A percentile compares a stretch with the other conserved stretches of the same genome.
Evolutionary conservation across 2,888 invertebrate genomes (phyloP).

Genomic region (Kuschelorhynchus macadamiae): DNA sequence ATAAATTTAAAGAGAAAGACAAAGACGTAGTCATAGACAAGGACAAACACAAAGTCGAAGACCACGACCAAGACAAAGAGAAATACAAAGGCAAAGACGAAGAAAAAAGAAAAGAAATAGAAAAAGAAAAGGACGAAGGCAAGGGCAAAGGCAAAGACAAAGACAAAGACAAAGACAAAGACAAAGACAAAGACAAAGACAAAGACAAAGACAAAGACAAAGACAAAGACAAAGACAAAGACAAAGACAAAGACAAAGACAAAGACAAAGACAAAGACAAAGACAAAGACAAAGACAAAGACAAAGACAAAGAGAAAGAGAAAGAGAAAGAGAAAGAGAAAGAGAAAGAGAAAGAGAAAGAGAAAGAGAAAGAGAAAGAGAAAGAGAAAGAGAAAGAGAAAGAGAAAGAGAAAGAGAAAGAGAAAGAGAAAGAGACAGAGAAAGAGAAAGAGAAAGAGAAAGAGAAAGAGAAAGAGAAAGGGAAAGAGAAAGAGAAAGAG

Average conservation of each 20-base stretch:
- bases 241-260: conserved; percentile 61
- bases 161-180: conserved; percentile 63
- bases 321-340: conserved; percentile 53
- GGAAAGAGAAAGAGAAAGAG: conserved; percentile 61
- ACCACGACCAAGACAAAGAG: conserved; percentile 58
- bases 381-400: conserved; percentile 54
- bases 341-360: conserved; percentile 63
- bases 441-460: conserved; percentile 57
- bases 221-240: conserved; percentile 63
- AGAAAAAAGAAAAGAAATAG: conserved; percentile 63
- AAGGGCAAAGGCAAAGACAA: conserved; percentile 58
- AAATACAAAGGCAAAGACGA: conserved; percentile 62
- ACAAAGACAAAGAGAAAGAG: conserved; percentile 63
- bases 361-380: conserved; percentile 63
- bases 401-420: conserved; percentile 62
- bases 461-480: conserved; percentile 59
- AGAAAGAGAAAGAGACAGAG: conserved; percentile 63
- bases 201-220: conserved; percentile 59
- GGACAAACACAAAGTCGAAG: conserved; percentile 63
- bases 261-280: conserved; percentile 59
- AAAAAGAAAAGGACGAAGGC: conserved; percentile 59
- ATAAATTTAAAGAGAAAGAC: conserved; percentile 60
- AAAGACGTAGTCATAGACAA: conserved; percentile 58
- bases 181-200: conserved; percentile 61
- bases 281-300: conserved; percentile 63